A percentile compares a stretch with the other conserved stretches of the same genome.
These are phyloP conservation scores for Lepidurus packardi DNA, from an alignment of 1,140 invertebrate species.

Conservation along the genomic window DNA sequence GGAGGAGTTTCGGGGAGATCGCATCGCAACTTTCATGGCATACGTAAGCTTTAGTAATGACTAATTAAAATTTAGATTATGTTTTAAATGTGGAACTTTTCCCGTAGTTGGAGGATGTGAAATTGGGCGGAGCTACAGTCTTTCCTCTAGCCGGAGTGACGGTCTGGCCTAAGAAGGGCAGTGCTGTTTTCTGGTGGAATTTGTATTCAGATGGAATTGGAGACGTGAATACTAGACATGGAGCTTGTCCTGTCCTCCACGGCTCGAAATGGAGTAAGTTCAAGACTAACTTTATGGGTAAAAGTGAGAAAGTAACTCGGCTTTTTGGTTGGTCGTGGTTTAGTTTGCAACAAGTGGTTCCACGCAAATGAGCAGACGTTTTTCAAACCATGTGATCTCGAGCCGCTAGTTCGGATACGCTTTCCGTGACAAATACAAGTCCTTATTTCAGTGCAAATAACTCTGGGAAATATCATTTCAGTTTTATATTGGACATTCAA, in stretches of 20 bases:
- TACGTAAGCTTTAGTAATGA: constrained; percentile 48
- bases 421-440: constrained; percentile 35
- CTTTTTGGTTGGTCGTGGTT: constrained; percentile 22
- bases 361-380: constrained; percentile 41
- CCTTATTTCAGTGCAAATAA: neutral
- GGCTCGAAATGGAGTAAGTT: constrained; percentile 51
- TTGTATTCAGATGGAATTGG: constrained; percentile 46
- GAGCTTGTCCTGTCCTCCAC: constrained; percentile 49
- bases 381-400: constrained; percentile 38
- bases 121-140: constrained; percentile 47
- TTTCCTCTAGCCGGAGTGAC: constrained; percentile 45
- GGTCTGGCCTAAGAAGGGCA: constrained; percentile 44
- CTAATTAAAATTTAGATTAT: neutral
- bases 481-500: too few relatives aligned
- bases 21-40: constrained; percentile 54
- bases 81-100: constrained; percentile 30
- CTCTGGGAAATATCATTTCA: too few relatives aligned
- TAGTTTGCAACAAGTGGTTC: constrained; percentile 45
- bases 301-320: neutral
- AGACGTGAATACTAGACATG: constrained; percentile 48
- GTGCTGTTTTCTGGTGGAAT: constrained; percentile 52
- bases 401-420: constrained; percentile 37
- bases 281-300: constrained; percentile 1
- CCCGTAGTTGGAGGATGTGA: constrained; percentile 45
- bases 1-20: constrained; percentile 48